phyloP scores from a whole-genome alignment of 2,113 vertebrate genomes.

The Pandion haliaetus region DNA sequence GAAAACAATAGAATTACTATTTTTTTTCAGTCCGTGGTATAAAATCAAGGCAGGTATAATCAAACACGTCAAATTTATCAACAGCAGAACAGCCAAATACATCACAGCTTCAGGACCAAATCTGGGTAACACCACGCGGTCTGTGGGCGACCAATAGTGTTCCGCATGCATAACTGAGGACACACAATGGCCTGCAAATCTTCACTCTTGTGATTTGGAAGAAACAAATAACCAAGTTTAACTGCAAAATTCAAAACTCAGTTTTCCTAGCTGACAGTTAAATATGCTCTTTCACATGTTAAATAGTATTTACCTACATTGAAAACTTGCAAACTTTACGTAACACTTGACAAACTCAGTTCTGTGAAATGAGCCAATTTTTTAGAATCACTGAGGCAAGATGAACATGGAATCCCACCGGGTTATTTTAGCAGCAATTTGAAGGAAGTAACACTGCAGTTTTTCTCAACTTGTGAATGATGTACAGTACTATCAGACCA shows the following conservation, averaged over 20 bases:
- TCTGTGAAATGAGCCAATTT: not conserved
- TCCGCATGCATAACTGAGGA: not conserved
- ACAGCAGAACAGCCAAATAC: not conserved
- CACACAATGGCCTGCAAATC: not conserved
- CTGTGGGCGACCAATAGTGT: not conserved
- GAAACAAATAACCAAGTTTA: not conserved
- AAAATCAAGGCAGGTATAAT: not conserved
- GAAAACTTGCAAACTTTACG: not conserved
- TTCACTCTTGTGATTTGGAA: not conserved
- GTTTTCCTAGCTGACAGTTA: not conserved
- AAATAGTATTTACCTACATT: not conserved
- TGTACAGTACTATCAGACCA: not conserved
- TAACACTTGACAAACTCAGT: not conserved
- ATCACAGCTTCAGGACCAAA: not conserved
- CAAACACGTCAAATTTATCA: not conserved
- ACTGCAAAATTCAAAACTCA: not conserved
- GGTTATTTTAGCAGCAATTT: not conserved
- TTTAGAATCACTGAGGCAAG: not conserved
- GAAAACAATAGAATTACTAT: not conserved
- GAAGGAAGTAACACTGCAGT: not conserved
- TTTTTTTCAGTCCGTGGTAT: not conserved
- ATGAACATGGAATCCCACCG: not conserved
- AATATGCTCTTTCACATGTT: not conserved
- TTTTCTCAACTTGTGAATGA: not conserved
- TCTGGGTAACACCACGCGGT: not conserved